Percentiles rank a stretch among this genome's conserved stretches.
Evolutionary conservation across 2,888 invertebrate genomes (phyloP).

Genomic region (Drosophila nr. medialis): DNA sequence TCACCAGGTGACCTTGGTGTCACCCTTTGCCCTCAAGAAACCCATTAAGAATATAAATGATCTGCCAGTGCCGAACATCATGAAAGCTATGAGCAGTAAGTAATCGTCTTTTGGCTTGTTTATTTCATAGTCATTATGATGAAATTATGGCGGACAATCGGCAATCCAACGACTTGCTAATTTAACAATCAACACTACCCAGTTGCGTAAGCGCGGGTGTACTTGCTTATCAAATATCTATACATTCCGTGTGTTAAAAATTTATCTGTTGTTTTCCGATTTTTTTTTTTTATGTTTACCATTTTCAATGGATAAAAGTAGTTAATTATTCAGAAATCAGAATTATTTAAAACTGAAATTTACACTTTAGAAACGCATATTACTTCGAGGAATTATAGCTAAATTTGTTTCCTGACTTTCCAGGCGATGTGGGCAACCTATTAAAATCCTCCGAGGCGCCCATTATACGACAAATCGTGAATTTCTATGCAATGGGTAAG

Average conservation of each 20-base stretch:
- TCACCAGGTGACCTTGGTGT: conserved; percentile 83
- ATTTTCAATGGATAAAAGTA: background rate
- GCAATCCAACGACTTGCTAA: background rate
- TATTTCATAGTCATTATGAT: background rate
- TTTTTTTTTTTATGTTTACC: background rate
- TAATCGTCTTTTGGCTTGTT: background rate
- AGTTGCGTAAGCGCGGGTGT: background rate
- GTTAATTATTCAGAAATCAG: background rate
- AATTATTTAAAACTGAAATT: background rate
- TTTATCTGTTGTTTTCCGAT: background rate
- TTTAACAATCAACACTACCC: background rate
- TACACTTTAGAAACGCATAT: background rate
- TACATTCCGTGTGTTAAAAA: background rate
- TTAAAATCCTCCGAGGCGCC: conserved; percentile 42
- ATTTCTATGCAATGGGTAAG: conserved; percentile 71
- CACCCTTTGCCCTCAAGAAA: conserved; percentile 77
- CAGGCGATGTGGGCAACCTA: conserved; percentile 44
- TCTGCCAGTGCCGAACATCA: conserved; percentile 37
- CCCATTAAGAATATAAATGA: conserved; percentile 78
- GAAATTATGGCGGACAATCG: background rate
- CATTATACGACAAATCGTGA: conserved; percentile 53
- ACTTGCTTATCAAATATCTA: background rate
- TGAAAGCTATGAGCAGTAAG: conserved; percentile 60
- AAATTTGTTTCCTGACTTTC: background rate
- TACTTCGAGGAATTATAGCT: background rate